These are phyloP conservation scores for Cavia aperea DNA, from an alignment of 2,113 vertebrate species.

Conservation along the genomic window DNA sequence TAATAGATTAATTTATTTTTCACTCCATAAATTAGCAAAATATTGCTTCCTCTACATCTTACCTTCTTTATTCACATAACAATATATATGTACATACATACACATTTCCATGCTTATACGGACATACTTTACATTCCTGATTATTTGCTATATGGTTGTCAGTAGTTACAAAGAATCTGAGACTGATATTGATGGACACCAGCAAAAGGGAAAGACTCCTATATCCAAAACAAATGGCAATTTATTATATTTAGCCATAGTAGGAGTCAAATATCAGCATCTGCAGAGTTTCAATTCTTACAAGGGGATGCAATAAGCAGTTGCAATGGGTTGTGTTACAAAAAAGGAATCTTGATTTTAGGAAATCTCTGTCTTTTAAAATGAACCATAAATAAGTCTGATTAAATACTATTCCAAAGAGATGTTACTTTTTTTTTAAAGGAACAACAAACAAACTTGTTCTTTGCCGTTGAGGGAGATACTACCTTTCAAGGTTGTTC, in stretches of 20 bases:
- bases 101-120: not conserved
- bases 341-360: not conserved
- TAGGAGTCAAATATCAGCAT: not conserved
- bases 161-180: not conserved
- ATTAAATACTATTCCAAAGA: not conserved
- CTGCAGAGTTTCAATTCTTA: not conserved
- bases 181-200: not conserved
- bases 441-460: not conserved
- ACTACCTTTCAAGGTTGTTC: not conserved
- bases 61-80: not conserved
- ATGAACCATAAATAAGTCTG: not conserved
- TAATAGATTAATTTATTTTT: not conserved
- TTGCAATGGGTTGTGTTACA: not conserved
- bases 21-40: not conserved
- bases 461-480: not conserved
- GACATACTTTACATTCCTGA: not conserved
- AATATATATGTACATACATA: accelerated
- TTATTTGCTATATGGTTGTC: not conserved
- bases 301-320: not conserved
- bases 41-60: not conserved
- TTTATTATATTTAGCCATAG: not conserved
- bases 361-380: not conserved
- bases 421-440: not conserved
- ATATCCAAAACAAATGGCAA: not conserved
- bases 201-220: conserved; percentile 6